These are phyloP conservation scores for Nesogale talazaci DNA, from an alignment of 2,113 vertebrate species.

Conservation along the genomic window DNA sequence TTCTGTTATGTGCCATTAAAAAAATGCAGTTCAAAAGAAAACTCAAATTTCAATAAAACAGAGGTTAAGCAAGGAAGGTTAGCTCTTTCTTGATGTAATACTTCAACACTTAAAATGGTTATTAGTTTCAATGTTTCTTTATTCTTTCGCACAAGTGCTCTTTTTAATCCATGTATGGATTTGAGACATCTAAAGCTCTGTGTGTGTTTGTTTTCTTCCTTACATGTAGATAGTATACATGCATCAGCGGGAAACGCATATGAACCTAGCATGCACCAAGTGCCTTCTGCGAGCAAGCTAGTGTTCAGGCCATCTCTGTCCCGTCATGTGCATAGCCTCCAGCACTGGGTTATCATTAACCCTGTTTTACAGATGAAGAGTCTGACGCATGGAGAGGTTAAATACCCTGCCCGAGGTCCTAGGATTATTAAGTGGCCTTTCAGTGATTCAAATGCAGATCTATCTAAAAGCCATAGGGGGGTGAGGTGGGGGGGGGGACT, in stretches of 20 bases:
- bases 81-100: background rate
- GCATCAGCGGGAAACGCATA: background rate
- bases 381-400: constrained; percentile 52
- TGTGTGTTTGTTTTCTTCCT: background rate
- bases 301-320: background rate
- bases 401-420: constrained; percentile 51
- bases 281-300: background rate
- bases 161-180: background rate
- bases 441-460: constrained; percentile 32
- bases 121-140: background rate
- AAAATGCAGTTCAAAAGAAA: background rate
- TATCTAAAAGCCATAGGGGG: background rate
- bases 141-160: background rate
- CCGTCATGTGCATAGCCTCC: background rate
- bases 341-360: constrained; percentile 39
- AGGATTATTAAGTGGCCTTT: constrained; percentile 50
- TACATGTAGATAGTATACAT: background rate
- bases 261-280: background rate
- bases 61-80: background rate
- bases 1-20: constrained; percentile 34
- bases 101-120: background rate
- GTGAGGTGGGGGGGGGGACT: too few species aligned
- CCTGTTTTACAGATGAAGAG: background rate
- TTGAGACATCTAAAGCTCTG: background rate
- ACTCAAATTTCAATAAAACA: background rate